Base-by-base conservation (phyloP, 2,888 invertebrate species). In the Dicranocentrus wangi region DNA sequence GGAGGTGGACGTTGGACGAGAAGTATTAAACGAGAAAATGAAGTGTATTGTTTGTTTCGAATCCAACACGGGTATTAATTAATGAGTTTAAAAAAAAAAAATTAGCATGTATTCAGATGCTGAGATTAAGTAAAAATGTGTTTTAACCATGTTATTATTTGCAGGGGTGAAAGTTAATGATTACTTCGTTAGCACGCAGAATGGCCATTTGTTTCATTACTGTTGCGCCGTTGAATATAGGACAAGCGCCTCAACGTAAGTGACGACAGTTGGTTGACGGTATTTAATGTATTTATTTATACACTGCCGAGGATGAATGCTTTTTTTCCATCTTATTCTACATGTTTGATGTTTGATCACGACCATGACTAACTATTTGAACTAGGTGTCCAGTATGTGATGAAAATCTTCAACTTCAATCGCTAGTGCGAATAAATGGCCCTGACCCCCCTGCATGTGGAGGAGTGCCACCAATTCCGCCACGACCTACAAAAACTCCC, bases 131-230 rank as follows among this genome's bases (percentile, higher is more conserved):
- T n/a, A n/a, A n/a, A n/a, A n/a, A n/a, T n/a, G n/a, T n/a, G n/a
- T n/a, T n/a, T n/a, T n/a, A n/a, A n/a, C n/a, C n/a, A n/a, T n/a
- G n/a, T n/a, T n/a, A n/a, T n/a, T 13, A 25, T 58, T 25, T 61
- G 1, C 47, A 84, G 83, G 82, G 27, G 23, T 81, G 28, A 70
- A 75, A 25, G 47, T 25, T 7, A 28, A 43, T 32, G 85, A 85
- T 47, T 73, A 83, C 25, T 83, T 85, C 39, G 82, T 85, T 5
- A 72, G 53, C n/a, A 81, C 83, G 3, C 71, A 82, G 21, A 83
- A 83, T 58, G 83, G 83, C 0, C 85, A 85, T 39, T 55, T 83
- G 15, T 85, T 81, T 39, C 85, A 85, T 72, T 53, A 73, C 51
- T 61, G 72, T 8, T 85, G 85, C 43, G n/a, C n/a, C n/a, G n/a